Conservation (phyloP, 2,113 vertebrate species). For the Talpa occidentalis region DNA sequence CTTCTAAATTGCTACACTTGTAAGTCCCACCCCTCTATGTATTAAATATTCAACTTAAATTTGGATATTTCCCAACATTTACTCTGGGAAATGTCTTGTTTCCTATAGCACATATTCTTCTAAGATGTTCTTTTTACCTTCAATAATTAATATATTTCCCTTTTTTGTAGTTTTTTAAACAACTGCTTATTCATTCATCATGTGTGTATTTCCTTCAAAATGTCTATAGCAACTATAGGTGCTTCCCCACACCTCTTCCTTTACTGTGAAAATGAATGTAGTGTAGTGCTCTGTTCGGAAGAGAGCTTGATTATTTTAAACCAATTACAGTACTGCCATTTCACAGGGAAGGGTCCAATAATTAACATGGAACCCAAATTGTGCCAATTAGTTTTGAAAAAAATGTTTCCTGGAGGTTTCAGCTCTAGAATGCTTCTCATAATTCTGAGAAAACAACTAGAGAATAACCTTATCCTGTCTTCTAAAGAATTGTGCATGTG, state of each 20-base stretch:
- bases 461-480: neutral
- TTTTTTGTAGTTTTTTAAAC: neutral
- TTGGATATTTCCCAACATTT: neutral
- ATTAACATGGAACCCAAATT: neutral
- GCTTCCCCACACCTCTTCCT: neutral
- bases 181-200: neutral
- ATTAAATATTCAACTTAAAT: conserved; percentile 13
- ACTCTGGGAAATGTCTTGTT: neutral
- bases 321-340: neutral
- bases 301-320: neutral
- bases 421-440: neutral
- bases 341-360: neutral
- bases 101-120: neutral
- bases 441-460: neutral
- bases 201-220: conserved; percentile 29
- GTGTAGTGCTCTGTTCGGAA: neutral
- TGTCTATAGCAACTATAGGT: neutral
- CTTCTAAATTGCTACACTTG: neutral
- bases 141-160: neutral
- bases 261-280: neutral
- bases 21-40: neutral
- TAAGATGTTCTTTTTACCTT: neutral
- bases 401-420: neutral
- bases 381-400: neutral
- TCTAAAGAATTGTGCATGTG: neutral